phyloP scores from a whole-genome alignment of 2,888 invertebrate species.

The Andrena bucephala region DNA sequence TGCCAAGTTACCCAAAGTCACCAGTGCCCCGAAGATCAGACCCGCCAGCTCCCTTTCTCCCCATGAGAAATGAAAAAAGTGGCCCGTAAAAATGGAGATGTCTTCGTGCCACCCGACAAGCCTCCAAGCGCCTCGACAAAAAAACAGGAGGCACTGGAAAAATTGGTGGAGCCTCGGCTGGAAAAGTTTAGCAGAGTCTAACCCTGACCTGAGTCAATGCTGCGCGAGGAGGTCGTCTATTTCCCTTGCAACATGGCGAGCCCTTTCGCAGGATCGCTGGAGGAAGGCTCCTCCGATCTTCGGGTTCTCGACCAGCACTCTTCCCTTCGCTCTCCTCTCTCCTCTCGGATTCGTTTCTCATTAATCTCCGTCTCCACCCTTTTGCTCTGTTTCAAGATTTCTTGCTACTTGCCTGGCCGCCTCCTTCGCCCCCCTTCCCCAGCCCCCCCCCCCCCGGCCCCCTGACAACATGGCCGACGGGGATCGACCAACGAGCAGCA shows the following conservation, averaged over 20 bases:
- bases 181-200: conserved; percentile 69
- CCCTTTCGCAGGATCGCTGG: conserved; percentile 50
- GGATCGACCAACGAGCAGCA: conserved; percentile 56
- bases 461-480: conserved; percentile 71
- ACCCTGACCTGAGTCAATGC: conserved; percentile 73
- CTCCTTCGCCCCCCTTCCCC: conserved; percentile 59
- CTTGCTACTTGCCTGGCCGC: conserved; percentile 74
- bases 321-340: conserved; percentile 43
- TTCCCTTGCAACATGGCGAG: conserved; percentile 70
- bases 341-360: conserved; percentile 77
- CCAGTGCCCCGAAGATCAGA: too few species aligned
- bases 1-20: too few species aligned
- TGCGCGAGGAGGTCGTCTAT: conserved; percentile 48
- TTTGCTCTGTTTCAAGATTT: conserved; percentile 78
- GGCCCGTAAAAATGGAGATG: background rate
- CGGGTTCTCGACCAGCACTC: conserved; percentile 36
- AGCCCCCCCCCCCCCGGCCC: conserved; percentile 49
- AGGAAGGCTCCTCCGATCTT: conserved; percentile 51
- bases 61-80: background rate
- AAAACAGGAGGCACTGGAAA: background rate
- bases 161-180: conserved; percentile 7
- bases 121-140: background rate
- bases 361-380: conserved; percentile 80
- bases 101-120: background rate
- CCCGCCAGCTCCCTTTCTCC: too few species aligned